Percentiles rank a stretch among this genome's conserved stretches.
Conservation (phyloP, 2,888 invertebrate genomes). For the Dendrolimus pini region DNA sequence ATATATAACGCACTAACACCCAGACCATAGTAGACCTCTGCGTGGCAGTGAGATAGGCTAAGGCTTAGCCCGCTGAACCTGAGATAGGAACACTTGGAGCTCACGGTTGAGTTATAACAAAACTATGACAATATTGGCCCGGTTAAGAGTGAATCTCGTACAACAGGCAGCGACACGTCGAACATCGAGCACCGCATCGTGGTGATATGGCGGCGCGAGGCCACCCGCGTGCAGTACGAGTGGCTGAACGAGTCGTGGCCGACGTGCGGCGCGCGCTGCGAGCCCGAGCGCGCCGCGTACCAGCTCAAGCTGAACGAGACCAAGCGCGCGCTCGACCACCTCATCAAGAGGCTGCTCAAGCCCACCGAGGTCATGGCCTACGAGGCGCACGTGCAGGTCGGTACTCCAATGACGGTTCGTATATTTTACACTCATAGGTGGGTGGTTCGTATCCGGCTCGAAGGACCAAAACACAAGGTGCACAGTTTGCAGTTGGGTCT, state of each 20-base stretch:
- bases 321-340: slow-evolving; percentile 82
- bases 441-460: no score
- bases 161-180: slow-evolving; percentile 56
- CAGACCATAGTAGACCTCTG: no score
- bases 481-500: no score
- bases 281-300: slow-evolving; percentile 35
- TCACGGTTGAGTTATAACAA: no score
- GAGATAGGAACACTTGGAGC: no score
- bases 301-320: slow-evolving; percentile 80
- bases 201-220: slow-evolving; percentile 92
- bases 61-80: no score
- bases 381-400: slow-evolving; percentile 86
- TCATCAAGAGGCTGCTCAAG: slow-evolving; percentile 82
- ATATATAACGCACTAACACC: no score
- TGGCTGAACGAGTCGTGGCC: slow-evolving; percentile 88
- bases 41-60: no score
- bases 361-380: slow-evolving; percentile 85
- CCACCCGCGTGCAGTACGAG: slow-evolving; percentile 91
- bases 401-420: not conserved
- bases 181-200: slow-evolving; percentile 85
- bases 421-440: no score
- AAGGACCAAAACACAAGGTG: no score
- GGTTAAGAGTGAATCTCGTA: no score
- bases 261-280: slow-evolving; percentile 64
- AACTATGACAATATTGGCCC: no score